phyloP scores from a whole-genome alignment of 2,797 vertebrate genomes.

The Pseudochaenichthys georgianus region DNA sequence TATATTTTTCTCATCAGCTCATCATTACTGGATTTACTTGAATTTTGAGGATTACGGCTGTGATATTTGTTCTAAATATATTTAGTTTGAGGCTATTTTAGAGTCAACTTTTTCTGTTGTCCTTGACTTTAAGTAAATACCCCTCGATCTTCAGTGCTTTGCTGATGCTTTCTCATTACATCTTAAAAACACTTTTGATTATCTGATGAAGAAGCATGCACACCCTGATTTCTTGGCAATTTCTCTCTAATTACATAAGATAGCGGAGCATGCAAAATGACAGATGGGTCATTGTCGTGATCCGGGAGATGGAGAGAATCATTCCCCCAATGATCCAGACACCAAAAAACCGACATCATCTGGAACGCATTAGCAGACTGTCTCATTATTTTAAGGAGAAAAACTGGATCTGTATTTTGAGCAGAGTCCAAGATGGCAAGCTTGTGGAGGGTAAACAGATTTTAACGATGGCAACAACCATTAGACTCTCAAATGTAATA shows the following conservation, averaged over 20 bases:
- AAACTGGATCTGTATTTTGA: conserved; percentile 38
- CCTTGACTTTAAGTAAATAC: conserved; percentile 29
- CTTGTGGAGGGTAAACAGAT: conserved; percentile 49
- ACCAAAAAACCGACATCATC: conserved; percentile 63
- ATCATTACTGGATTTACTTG: too few species aligned
- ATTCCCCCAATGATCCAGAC: conserved; percentile 64
- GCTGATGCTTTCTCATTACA: conserved; percentile 49
- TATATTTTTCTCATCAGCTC: neutral
- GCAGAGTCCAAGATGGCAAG: conserved; percentile 38
- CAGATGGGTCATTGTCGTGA: conserved; percentile 77
- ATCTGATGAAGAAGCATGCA: conserved; percentile 57
- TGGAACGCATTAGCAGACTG: conserved; percentile 64
- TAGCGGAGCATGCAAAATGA: conserved; percentile 50
- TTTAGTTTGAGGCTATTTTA: too few species aligned
- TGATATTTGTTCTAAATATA: too few species aligned
- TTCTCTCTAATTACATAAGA: conserved; percentile 71
- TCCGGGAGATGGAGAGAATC: conserved; percentile 55
- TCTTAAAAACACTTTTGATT: conserved; percentile 68
- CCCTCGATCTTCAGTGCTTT: conserved; percentile 19
- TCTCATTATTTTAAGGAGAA: conserved; percentile 59
- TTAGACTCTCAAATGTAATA: conserved; percentile 48
- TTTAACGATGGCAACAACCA: conserved; percentile 55
- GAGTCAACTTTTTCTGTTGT: conserved; percentile 11
- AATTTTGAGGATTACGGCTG: too few species aligned
- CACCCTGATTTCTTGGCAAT: conserved; percentile 69